Evolutionary conservation across 2,113 vertebrate species (phyloP).

Genomic region (Platysteira castanea): DNA sequence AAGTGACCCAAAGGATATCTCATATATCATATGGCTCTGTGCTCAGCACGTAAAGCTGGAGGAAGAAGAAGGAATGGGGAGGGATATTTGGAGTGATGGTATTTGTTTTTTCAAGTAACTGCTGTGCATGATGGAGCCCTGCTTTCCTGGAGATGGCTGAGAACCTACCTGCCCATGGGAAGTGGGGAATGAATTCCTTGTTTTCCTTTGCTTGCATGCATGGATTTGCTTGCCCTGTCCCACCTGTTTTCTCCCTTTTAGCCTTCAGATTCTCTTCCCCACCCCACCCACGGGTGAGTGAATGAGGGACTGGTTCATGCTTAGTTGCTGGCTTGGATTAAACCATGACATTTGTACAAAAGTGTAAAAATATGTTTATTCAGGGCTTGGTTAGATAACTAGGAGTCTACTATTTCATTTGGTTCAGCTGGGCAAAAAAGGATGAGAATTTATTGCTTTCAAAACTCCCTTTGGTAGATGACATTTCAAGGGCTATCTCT

Average conservation of each 20-base stretch:
- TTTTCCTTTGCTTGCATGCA: not conserved
- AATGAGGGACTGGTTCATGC: not conserved
- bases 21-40: fast-evolving
- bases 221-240: not conserved
- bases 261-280: not conserved
- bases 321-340: not conserved
- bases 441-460: not conserved
- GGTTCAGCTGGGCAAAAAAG: not conserved
- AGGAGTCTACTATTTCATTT: not conserved
- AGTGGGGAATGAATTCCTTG: not conserved
- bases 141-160: not conserved
- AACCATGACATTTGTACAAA: not conserved
- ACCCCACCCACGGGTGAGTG: not conserved
- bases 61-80: not conserved
- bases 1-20: not conserved
- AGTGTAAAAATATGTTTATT: not conserved
- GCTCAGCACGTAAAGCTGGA: not conserved
- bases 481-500: not conserved
- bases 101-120: not conserved
- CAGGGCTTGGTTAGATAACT: not conserved
- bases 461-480: not conserved
- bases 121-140: not conserved
- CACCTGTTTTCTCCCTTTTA: not conserved
- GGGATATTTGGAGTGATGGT: not conserved
- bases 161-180: not conserved